A percentile compares a stretch with the other conserved stretches of the same genome.
These are phyloP conservation scores for Forbesichthys agassizii DNA, from an alignment of 2,113 vertebrate species.

Conservation along the genomic window DNA sequence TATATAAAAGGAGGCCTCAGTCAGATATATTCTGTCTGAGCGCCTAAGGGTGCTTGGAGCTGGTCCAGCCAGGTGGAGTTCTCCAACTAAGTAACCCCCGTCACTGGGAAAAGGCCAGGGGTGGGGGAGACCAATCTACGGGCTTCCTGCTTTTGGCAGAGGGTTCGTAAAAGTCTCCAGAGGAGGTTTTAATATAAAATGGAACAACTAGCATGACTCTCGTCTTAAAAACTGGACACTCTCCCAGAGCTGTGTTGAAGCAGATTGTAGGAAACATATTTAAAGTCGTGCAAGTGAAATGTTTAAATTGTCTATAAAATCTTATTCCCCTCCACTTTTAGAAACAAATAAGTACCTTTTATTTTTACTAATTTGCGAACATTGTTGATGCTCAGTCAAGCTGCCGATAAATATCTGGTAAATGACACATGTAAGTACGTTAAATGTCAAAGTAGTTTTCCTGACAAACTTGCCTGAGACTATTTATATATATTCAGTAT, in stretches of 20 bases:
- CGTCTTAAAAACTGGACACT: constrained; percentile 54
- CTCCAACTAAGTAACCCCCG: constrained; percentile 55
- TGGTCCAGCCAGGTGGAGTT: constrained; percentile 67
- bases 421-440: constrained; percentile 5
- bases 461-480: not conserved
- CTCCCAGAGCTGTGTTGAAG: constrained; percentile 68
- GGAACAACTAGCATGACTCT: constrained; percentile 64
- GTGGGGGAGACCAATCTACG: constrained; percentile 48
- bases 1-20: constrained; percentile 35
- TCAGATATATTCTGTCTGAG: constrained; percentile 42
- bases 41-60: constrained; percentile 57
- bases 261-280: constrained; percentile 75
- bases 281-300: constrained; percentile 59
- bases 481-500: not conserved
- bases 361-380: constrained; percentile 24
- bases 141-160: constrained; percentile 52
- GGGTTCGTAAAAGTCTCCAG: constrained; percentile 40
- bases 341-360: constrained; percentile 48
- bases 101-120: constrained; percentile 47
- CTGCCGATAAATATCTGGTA: constrained; percentile 28
- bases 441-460: constrained; percentile 10
- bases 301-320: constrained; percentile 77
- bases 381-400: constrained; percentile 23
- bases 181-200: constrained; percentile 61
- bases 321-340: constrained; percentile 53